Evolutionary conservation across 2,113 vertebrate species (phyloP).

Genomic region (Aplodontia rufa): DNA sequence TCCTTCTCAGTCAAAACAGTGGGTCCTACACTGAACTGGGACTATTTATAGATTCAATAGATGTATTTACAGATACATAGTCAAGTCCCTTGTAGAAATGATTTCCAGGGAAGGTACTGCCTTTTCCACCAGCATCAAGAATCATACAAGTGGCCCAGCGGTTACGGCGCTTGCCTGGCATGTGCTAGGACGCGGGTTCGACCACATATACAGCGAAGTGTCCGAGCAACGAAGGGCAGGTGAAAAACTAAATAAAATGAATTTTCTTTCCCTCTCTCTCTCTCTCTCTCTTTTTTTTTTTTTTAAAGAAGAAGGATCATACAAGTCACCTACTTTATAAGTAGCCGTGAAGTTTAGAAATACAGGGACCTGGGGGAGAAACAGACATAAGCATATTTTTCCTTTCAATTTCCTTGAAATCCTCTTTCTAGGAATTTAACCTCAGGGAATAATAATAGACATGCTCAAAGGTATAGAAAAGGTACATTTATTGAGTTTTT

Average conservation of each 20-base stretch:
- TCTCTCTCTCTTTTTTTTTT: too few species aligned
- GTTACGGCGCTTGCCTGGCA: too few species aligned
- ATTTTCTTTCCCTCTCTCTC: too few species aligned
- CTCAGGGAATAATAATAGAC: neutral
- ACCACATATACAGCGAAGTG: too few species aligned
- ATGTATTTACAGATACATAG: neutral
- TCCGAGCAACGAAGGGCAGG: too few species aligned
- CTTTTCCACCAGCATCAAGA: neutral
- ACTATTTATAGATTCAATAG: neutral
- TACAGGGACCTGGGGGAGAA: neutral
- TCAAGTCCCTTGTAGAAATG: slow-evolving; percentile 9
- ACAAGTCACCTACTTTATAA: neutral
- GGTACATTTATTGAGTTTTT: neutral
- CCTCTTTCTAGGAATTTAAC: neutral
- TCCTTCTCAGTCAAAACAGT: neutral
- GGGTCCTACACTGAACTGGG: neutral
- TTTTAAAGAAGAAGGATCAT: too few species aligned
- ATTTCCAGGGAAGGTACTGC: neutral
- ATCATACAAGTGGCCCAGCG: neutral
- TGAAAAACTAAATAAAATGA: too few species aligned
- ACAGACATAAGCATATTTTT: too few species aligned
- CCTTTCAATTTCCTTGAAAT: neutral
- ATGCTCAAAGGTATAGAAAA: neutral
- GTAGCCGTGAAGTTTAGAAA: neutral
- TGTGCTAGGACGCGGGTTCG: too few species aligned